Evolutionary conservation across 1,140 invertebrate genomes (phyloP).

Genomic region (Augochlora pura): DNA sequence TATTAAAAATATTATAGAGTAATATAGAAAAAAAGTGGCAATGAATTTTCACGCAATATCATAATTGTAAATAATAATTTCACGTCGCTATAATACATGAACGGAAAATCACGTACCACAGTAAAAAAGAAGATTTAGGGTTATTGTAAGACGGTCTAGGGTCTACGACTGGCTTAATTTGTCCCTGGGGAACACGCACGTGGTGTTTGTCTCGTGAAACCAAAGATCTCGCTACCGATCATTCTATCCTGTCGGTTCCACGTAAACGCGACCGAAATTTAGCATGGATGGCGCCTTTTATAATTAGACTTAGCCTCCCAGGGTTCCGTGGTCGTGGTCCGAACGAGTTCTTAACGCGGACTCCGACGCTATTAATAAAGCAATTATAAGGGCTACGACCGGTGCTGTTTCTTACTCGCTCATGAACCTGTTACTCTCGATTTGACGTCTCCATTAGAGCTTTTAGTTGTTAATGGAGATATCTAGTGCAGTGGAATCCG

Average conservation of each 20-base stretch:
- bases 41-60: no score
- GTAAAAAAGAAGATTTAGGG: no score
- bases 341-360: constrained; percentile 51
- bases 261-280: constrained; percentile 21
- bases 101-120: background rate
- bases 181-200: constrained; percentile 25
- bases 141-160: no score
- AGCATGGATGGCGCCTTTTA: constrained; percentile 43
- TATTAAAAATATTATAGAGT: no score
- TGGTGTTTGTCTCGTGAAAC: constrained; percentile 14
- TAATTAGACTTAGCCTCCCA: constrained; percentile 60
- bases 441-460: constrained; percentile 35
- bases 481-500: background rate
- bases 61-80: no score
- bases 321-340: constrained; percentile 24
- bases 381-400: constrained; percentile 64
- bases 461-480: constrained; percentile 16
- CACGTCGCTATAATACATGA: constrained; percentile 31
- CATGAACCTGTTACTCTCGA: constrained; percentile 43
- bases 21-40: no score
- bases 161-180: no score
- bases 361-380: constrained; percentile 60
- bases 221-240: background rate
- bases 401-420: constrained; percentile 30
- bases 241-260: background rate